phyloP scores from a whole-genome alignment of 2,113 vertebrate genomes.

The Equus quagga region DNA sequence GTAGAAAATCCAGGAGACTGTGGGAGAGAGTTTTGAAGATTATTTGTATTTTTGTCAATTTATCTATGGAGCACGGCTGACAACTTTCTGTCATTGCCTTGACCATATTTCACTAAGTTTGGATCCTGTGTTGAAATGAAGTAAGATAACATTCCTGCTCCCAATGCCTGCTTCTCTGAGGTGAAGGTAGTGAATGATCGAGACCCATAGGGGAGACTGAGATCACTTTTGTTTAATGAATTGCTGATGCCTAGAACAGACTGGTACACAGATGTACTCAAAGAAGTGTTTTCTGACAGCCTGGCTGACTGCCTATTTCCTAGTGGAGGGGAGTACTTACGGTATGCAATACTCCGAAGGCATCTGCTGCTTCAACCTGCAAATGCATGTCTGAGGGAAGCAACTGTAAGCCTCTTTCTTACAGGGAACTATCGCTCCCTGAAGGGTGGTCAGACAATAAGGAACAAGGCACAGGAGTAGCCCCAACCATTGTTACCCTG shows the following conservation, averaged over 20 bases:
- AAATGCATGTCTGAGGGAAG: background rate
- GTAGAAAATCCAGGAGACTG: background rate
- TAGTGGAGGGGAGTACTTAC: background rate
- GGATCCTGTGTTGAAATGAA: background rate
- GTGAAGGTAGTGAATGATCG: background rate
- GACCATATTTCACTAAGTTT: background rate
- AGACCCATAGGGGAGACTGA: background rate
- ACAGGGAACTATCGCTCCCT: background rate
- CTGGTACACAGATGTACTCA: background rate
- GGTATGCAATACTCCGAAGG: background rate
- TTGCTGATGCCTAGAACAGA: background rate
- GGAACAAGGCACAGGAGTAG: background rate
- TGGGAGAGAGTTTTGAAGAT: background rate
- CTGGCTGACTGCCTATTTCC: background rate
- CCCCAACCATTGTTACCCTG: rapidly evolving
- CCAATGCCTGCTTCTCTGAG: background rate
- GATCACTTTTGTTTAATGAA: slow-evolving; percentile 8
- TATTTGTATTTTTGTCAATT: background rate
- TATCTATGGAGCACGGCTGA: background rate
- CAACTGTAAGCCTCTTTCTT: background rate
- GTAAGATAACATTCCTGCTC: background rate
- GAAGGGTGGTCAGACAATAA: background rate
- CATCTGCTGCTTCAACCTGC: background rate
- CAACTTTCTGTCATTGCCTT: background rate
- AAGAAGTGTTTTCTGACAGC: background rate